Evolutionary conservation across 2,888 invertebrate species (phyloP).

Genomic region (Drosophila antonietae): DNA sequence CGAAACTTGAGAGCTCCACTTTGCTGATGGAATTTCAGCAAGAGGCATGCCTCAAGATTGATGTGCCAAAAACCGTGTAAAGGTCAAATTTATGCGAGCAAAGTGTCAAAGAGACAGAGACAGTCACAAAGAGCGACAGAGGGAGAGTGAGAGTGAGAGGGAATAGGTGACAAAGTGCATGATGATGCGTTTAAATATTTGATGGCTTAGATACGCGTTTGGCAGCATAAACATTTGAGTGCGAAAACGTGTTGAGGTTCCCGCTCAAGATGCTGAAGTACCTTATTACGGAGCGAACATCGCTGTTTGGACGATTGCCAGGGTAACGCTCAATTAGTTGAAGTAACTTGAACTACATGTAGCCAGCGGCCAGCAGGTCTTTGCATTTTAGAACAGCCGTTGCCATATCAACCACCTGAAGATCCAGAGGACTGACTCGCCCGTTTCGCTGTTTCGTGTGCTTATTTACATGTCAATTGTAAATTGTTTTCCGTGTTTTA

Average conservation of each 20-base stretch:
- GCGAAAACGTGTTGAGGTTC: conserved; percentile 70
- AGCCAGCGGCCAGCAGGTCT: not conserved
- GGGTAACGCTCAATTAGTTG: conserved; percentile 53
- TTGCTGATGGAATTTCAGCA: conserved; percentile 57
- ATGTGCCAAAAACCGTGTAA: conserved; percentile 60
- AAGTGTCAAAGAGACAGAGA: conserved; percentile 40
- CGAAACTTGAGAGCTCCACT: conserved; percentile 47
- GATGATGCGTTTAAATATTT: conserved; percentile 75
- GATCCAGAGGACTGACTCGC: not conserved
- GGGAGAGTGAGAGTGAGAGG: conserved; percentile 2
- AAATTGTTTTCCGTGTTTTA: conserved; percentile 75
- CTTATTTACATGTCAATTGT: conserved; percentile 74
- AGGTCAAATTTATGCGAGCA: conserved; percentile 71
- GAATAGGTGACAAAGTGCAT: conserved; percentile 63
- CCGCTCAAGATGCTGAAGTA: conserved; percentile 20
- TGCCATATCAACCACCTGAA: conserved; percentile 38
- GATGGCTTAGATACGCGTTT: conserved; percentile 53
- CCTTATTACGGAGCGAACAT: conserved; percentile 32
- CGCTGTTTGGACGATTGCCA: conserved; percentile 33
- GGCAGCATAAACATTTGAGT: conserved; percentile 70
- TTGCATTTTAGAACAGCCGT: conserved; percentile 29
- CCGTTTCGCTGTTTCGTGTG: not conserved
- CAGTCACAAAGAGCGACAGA: not conserved
- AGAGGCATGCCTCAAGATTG: conserved; percentile 51
- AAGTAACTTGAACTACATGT: conserved; percentile 32